These are phyloP conservation scores for Cinclus mexicanus DNA, from an alignment of 2,113 vertebrate genomes.

Conservation along the genomic window DNA sequence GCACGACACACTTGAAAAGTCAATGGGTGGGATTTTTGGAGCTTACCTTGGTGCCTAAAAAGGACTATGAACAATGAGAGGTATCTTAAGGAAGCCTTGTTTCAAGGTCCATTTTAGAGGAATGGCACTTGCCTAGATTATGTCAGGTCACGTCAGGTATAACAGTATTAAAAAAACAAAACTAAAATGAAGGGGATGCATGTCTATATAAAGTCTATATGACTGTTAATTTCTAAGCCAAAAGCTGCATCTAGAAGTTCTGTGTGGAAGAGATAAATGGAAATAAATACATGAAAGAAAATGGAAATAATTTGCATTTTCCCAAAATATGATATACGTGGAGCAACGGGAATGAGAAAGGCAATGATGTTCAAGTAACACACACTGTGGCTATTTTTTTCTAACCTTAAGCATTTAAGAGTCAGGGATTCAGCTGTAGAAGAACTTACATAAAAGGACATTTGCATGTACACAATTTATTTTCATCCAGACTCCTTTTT, in stretches of 20 bases:
- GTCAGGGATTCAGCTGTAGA: background rate
- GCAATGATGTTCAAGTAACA: background rate
- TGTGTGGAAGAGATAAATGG: background rate
- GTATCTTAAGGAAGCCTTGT: background rate
- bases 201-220: background rate
- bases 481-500: background rate
- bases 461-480: background rate
- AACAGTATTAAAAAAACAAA: background rate
- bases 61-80: background rate
- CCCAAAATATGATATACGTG: background rate
- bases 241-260: background rate
- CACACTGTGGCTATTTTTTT: background rate
- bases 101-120: background rate
- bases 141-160: background rate
- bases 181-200: background rate
- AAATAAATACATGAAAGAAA: background rate
- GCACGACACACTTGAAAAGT: background rate
- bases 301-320: background rate
- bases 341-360: background rate
- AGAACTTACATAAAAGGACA: background rate
- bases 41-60: background rate
- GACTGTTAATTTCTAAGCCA: background rate
- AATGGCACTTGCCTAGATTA: background rate
- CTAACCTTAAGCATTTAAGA: background rate
- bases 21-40: background rate